These are phyloP conservation scores for Desmodus rotundus DNA, from an alignment of 2,113 vertebrate genomes.

Conservation along the genomic window DNA sequence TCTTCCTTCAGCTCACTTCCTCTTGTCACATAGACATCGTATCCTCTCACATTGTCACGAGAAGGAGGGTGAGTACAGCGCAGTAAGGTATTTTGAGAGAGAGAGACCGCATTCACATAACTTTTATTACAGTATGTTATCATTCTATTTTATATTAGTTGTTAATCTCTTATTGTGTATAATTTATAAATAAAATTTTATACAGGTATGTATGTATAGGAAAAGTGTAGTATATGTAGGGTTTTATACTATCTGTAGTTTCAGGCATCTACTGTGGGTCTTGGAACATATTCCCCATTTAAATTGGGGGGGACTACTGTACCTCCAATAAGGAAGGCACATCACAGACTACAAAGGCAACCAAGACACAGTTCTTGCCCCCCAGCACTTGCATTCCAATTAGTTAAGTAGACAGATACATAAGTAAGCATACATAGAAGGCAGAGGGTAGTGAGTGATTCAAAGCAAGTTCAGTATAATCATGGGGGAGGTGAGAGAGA, in stretches of 20 bases:
- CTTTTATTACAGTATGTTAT: background rate
- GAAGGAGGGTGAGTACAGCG: background rate
- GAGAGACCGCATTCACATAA: background rate
- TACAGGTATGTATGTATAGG: background rate
- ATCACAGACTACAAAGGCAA: background rate
- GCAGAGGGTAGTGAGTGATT: background rate
- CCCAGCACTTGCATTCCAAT: background rate
- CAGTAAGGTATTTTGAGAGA: background rate
- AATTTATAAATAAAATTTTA: background rate
- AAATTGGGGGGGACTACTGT: background rate
- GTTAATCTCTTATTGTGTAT: background rate
- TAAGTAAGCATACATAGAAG: background rate
- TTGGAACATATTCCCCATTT: background rate
- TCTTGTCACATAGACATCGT: background rate
- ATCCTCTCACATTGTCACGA: background rate
- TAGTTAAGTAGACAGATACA: background rate
- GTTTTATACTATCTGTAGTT: background rate
- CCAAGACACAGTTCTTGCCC: background rate
- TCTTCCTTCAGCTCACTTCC: background rate
- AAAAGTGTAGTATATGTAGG: background rate
- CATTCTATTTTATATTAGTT: background rate
- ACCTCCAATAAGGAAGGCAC: background rate
- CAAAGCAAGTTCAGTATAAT: background rate
- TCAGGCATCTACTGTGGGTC: background rate
- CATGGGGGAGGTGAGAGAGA: background rate